Percentiles rank a stretch among this genome's conserved stretches.
Evolutionary conservation across 2,888 invertebrate species (phyloP).

Genomic region (Hofmannophila pseudospretella): DNA sequence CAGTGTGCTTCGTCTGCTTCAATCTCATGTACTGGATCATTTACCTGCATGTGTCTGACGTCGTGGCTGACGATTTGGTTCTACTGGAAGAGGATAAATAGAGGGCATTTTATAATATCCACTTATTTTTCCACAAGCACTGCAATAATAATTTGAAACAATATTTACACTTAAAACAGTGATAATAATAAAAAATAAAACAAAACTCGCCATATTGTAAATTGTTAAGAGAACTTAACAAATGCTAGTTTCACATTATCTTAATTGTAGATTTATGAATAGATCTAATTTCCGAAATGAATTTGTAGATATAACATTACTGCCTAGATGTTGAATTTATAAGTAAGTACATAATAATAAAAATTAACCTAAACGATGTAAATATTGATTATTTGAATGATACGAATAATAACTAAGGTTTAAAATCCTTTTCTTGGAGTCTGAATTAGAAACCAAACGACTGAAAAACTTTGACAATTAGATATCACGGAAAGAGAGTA

Average conservation of each 20-base stretch:
- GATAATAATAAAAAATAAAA: background rate
- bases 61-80: conserved; percentile 95
- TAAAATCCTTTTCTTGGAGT: conserved; percentile 27
- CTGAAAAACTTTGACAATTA: conserved; percentile 35
- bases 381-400: conserved; percentile 18
- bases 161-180: conserved; percentile 2
- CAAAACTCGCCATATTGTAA: background rate
- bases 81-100: conserved; percentile 83
- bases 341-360: conserved; percentile 6
- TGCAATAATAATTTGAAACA: conserved; percentile 62
- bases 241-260: conserved; percentile 11
- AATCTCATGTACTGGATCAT: conserved; percentile 99
- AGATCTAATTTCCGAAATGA: conserved; percentile 18
- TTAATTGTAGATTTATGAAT: conserved; percentile 17
- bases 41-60: conserved; percentile 96
- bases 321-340: conserved; percentile 20
- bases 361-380: conserved; percentile 18
- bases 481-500: conserved; percentile 15
- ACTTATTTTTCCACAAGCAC: conserved; percentile 55
- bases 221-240: conserved; percentile 10
- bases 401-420: conserved; percentile 19
- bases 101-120: conserved; percentile 54
- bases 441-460: conserved; percentile 41
- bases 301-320: conserved; percentile 27
- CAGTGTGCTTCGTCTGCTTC: conserved; percentile 98